Evolutionary conservation across 2,797 vertebrate species (phyloP).

Genomic region (Pangasius larnaudii): DNA sequence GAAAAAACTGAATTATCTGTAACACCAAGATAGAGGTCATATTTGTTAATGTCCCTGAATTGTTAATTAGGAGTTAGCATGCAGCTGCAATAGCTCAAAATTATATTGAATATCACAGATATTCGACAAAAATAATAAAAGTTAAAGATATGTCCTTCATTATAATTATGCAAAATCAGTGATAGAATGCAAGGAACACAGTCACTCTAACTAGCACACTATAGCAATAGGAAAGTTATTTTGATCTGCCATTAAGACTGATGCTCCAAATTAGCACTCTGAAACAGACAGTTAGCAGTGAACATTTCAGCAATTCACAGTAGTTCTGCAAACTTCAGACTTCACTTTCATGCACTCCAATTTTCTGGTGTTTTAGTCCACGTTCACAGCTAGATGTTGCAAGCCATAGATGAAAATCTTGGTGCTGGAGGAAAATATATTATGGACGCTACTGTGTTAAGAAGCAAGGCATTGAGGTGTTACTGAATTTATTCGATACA

Average conservation of each 20-base stretch:
- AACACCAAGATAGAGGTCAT: background rate
- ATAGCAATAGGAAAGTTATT: background rate
- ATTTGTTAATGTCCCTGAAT: background rate
- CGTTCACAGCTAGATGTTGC: background rate
- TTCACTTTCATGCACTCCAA: background rate
- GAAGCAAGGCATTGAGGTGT: background rate
- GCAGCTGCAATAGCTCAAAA: background rate
- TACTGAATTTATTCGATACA: background rate
- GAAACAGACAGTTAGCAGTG: background rate
- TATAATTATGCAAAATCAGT: background rate
- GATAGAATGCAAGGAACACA: background rate
- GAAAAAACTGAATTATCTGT: background rate
- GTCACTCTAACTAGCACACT: background rate
- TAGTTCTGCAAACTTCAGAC: background rate
- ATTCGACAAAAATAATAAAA: background rate
- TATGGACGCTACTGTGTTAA: background rate
- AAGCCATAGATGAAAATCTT: background rate
- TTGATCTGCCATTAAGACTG: background rate
- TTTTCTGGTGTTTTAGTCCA: background rate
- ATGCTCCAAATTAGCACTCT: background rate
- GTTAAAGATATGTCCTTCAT: background rate
- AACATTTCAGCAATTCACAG: background rate
- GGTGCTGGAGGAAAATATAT: background rate
- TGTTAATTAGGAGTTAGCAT: background rate
- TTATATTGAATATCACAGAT: background rate